Percentiles rank a stretch among this genome's conserved stretches.
Conservation (phyloP, 2,888 invertebrate species). For the Agrochola macilenta region DNA sequence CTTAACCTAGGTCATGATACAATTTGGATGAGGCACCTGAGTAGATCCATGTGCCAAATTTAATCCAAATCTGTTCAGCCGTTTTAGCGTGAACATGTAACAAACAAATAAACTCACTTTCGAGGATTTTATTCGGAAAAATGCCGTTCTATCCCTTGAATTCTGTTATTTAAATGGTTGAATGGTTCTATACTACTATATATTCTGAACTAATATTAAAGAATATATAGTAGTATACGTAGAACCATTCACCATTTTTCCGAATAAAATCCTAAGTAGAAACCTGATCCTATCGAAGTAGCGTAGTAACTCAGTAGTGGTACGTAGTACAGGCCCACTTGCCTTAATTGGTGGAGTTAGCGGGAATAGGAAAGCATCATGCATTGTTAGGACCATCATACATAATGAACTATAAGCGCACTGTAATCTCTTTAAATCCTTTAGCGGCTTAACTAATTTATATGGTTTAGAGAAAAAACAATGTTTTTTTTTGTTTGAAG, state of each 20-base stretch:
- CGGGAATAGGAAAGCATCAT: conserved; percentile 57
- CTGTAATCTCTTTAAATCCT: conserved; percentile 56
- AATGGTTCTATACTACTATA: too few relatives aligned
- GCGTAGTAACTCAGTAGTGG: conserved; percentile 32
- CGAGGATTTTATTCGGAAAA: conserved; percentile 7
- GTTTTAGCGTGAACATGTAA: not conserved
- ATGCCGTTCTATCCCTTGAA: too few relatives aligned
- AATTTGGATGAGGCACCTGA: too few relatives aligned
- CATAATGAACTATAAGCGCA: conserved; percentile 53
- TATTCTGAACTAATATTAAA: too few relatives aligned
- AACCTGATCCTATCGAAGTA: conserved; percentile 21
- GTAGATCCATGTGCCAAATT: too few relatives aligned
- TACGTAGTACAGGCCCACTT: conserved; percentile 47
- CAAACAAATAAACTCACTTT: not conserved
- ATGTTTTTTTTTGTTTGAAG: conserved; percentile 33
- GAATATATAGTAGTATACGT: too few relatives aligned
- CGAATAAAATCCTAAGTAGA: conserved; percentile 17
- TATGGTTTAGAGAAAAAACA: conserved; percentile 43
- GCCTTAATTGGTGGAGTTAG: conserved; percentile 59
- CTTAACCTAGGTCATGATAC: too few relatives aligned
- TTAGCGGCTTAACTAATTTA: conserved; percentile 55
- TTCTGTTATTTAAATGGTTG: too few relatives aligned
- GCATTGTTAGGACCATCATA: conserved; percentile 51
- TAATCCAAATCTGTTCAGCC: not conserved
- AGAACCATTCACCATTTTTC: not conserved